Evolutionary conservation across 2,113 vertebrate genomes (phyloP), one percentile per base, ranked within the genome.

Genomic region (Gambusia holbrooki): DNA sequence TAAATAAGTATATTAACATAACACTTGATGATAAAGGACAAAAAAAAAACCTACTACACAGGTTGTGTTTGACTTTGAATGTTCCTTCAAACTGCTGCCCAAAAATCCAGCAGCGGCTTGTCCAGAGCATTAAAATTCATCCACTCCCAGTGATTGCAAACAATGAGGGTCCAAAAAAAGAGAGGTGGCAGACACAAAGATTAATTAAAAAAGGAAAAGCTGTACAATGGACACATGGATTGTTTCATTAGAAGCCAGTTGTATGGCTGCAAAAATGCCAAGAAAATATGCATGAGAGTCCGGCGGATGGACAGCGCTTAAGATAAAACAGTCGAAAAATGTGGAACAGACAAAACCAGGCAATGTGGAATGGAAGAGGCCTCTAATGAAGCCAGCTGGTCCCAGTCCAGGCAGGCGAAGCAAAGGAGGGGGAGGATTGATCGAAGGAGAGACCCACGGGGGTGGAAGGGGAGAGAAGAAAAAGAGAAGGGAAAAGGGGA

Each of bases 371-470:
- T 91, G 90, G 92, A 85, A 86, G 91, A 93, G 90, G 90, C 84
- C 84, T 88, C 89, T 95, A 94, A 95, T 94, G 93, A 94, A 94
- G 95, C 95, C 95, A 95, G 94, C 95, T 95, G 95, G 94, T 94
- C 84, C 89, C 76, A 84, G 93, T 94, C 94, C 95, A 95, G 94
- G 88, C 94, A 92, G 92, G 90, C 90, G 86, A 90, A 90, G 92
- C 92, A 92, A 90, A 90, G 90, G 91, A 90, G 90, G 89, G 89
- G 84, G 48, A 91, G 87, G 92, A 93, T 92, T 93, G 92, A 93
- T 92, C 87, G 90, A 90, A 90, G 87, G 87, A 90, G 84, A 86
- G 82, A 89, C 82, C 86, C 84, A 85, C 60, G 81, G 89, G 88
- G 90, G 87, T 73, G 87, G 92, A 80, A 51, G 90, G 81, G 68